Conservation (phyloP, 2,113 vertebrate genomes). For the Melanostigma gelatinosum region DNA sequence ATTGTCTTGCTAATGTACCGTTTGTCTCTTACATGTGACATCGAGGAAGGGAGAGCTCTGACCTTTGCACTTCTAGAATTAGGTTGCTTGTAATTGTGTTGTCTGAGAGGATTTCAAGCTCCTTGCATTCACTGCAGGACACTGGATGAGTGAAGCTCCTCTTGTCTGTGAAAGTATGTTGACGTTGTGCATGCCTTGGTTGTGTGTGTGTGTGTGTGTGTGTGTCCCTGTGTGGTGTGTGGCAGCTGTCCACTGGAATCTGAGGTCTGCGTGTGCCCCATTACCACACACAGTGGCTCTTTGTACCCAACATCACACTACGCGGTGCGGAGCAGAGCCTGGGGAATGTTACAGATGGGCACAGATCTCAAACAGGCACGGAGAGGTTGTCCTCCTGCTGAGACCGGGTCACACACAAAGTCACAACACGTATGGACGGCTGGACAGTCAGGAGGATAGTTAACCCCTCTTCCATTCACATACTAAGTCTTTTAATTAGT, state of each 20-base stretch:
- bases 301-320: conserved; percentile 59
- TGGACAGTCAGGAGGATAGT: neutral
- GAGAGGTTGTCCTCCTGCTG: conserved; percentile 8
- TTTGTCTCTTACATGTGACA: neutral
- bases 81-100: neutral
- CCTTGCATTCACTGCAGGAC: conserved; percentile 31
- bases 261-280: conserved; percentile 45
- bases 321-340: conserved; percentile 29
- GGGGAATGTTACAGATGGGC: conserved; percentile 44
- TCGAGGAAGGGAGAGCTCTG: neutral
- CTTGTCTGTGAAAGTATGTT: conserved; percentile 34
- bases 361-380: conserved; percentile 37
- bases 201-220: neutral
- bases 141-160: conserved; percentile 14
- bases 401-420: neutral
- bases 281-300: conserved; percentile 57
- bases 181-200: conserved; percentile 35
- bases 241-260: conserved; percentile 74
- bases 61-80: neutral
- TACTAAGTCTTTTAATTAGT: neutral
- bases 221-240: conserved; percentile 17
- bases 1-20: neutral
- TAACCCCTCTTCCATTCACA: neutral
- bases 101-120: conserved; percentile 3
- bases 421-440: neutral